phyloP scores from a whole-genome alignment of 2,113 vertebrate species.

The Nanorana parkeri region DNA sequence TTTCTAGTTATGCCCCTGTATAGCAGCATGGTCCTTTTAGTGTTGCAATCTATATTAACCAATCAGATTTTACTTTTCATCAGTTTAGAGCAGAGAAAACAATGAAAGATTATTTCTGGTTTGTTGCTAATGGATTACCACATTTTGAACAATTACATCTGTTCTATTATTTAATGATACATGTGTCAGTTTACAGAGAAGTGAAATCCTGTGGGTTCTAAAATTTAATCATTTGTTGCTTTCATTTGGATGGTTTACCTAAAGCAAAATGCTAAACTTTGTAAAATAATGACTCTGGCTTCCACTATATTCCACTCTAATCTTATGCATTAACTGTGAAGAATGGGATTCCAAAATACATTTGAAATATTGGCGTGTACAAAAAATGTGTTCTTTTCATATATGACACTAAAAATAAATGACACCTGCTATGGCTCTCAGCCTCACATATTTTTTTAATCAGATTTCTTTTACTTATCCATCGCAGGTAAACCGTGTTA shows the following conservation, averaged over 20 bases:
- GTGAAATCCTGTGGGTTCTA: too few species aligned
- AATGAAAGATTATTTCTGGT: too few species aligned
- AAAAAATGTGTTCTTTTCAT: conserved; percentile 14
- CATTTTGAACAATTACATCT: too few species aligned
- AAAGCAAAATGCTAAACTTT: background rate
- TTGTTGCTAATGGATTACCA: too few species aligned
- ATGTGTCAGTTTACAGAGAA: too few species aligned
- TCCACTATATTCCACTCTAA: background rate
- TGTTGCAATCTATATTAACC: too few species aligned
- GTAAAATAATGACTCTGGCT: background rate
- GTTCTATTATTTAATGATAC: too few species aligned
- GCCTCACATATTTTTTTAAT: conserved; percentile 36
- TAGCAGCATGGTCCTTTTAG: too few species aligned
- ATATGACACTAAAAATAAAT: conserved; percentile 31
- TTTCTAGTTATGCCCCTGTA: too few species aligned
- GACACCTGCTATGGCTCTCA: conserved; percentile 8
- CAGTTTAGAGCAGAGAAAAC: too few species aligned
- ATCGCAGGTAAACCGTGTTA: conserved; percentile 28
- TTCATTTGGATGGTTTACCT: background rate
- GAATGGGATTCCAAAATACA: background rate
- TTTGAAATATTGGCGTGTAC: conserved; percentile 28
- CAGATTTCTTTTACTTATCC: conserved; percentile 15
- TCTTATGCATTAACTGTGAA: conserved; percentile 17
- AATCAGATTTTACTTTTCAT: too few species aligned
- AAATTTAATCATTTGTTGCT: background rate